These are phyloP conservation scores for Fulica atra DNA, from an alignment of 2,113 vertebrate genomes.

Conservation along the genomic window DNA sequence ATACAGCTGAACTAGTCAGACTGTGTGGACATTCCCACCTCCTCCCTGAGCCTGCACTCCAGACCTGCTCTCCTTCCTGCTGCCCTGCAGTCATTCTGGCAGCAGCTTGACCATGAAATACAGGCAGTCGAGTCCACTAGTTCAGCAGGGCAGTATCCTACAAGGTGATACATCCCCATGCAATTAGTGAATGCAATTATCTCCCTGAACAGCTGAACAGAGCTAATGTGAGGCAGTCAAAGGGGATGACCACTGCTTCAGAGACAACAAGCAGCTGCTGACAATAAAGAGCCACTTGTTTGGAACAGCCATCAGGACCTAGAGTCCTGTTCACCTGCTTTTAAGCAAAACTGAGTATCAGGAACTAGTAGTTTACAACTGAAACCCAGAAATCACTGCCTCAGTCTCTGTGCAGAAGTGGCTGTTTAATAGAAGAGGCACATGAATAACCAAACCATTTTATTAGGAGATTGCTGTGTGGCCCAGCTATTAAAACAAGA, in stretches of 20 bases:
- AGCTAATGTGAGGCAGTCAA: neutral
- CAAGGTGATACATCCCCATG: neutral
- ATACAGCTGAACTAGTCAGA: neutral
- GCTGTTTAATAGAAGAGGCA: neutral
- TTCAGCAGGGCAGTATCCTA: neutral
- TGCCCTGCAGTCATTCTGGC: neutral
- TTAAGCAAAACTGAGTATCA: neutral
- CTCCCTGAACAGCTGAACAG: neutral
- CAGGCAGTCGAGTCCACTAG: neutral
- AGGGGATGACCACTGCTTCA: neutral
- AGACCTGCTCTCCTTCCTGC: neutral
- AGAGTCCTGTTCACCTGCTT: neutral
- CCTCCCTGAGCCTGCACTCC: neutral
- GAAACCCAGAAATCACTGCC: neutral
- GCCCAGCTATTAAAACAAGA: neutral
- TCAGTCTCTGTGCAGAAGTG: neutral
- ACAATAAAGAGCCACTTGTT: neutral
- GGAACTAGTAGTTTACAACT: neutral
- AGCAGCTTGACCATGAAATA: neutral
- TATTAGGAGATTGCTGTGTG: rapidly evolving
- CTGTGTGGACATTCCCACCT: neutral
- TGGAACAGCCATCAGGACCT: neutral
- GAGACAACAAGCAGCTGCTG: neutral
- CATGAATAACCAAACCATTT: neutral
- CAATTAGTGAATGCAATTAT: neutral